Evolutionary conservation across 1,140 invertebrate genomes (phyloP).

Genomic region (Drosophila tani): DNA sequence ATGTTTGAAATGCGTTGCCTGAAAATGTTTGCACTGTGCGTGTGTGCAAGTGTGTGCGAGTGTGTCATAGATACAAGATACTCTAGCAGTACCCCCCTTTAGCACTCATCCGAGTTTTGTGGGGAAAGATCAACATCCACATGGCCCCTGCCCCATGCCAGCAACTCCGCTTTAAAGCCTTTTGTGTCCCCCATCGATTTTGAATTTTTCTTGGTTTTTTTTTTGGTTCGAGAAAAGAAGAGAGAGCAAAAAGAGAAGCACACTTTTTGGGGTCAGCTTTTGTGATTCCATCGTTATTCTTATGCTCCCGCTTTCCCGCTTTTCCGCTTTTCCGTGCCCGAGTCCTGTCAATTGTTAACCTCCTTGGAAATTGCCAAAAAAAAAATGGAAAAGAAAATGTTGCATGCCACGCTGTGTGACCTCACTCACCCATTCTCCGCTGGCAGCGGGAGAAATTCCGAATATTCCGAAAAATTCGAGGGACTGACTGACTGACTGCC

Average conservation of each 20-base stretch:
- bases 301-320: conserved; percentile 12
- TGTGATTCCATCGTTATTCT: conserved; percentile 33
- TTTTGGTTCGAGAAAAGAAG: not conserved
- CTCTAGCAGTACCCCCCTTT: not conserved
- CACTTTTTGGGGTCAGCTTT: conserved; percentile 37
- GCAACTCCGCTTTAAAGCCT: conserved; percentile 55
- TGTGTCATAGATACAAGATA: conserved; percentile 61
- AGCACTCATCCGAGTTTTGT: conserved; percentile 11
- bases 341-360: conserved; percentile 59
- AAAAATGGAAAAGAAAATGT: conserved; percentile 40
- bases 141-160: not conserved
- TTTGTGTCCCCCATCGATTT: conserved; percentile 59
- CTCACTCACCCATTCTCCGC: conserved; percentile 22
- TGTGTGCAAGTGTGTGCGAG: conserved; percentile 16
- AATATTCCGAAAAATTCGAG: conserved; percentile 7
- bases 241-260: not conserved
- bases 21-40: conserved; percentile 58
- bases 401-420: conserved; percentile 55
- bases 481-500: conserved; percentile 52
- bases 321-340: conserved; percentile 19
- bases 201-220: conserved; percentile 55
- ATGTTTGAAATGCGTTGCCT: conserved; percentile 60
- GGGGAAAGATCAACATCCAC: conserved; percentile 41
- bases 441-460: not conserved
- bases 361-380: conserved; percentile 37